Base-by-base conservation (phyloP, 2,797 vertebrate species). In the Ctenopoma multispine region DNA sequence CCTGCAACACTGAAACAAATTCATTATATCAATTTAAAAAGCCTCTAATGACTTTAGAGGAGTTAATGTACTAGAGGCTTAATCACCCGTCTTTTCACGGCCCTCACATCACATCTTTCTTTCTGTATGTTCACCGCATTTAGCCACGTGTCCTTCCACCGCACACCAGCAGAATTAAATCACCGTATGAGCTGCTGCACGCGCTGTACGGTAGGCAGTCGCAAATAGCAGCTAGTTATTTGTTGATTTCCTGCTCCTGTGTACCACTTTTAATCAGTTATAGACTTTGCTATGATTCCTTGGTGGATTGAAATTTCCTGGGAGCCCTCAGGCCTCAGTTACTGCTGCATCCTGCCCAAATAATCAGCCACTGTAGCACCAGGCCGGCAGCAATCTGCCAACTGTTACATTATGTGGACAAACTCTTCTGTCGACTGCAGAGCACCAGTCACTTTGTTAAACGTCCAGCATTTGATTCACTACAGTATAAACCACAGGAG, bases 1-100 rank as follows among this genome's bases (percentile, higher is more conserved):
- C 80, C 91, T 90, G 87, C 72, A 73, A 64, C 80, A 62, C 79
- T 75, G 68, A 71, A 64, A 81, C 82, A 63, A 88, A 90, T 91
- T 80, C 83, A 87, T 89, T 75, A 83, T 67, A 88, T 85, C 34
- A 87, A 88, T 92, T 90, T 75, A 72, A 84, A 83, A 80, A 55
- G 73, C 79, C 78, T 81, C 79, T 80, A 76, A 86, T 85, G 82
- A 79, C 77, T 83, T 70, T 6, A 77, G 77, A 82, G 82, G 72
- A 72, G 71, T 89, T 81, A 82, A 84, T 74, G 79, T 78, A 83
- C 87, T 78, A 73, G 73, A 66, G 80, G 69, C 60, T 75, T 81
- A 83, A 87, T 84, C 51, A 48, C 69, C 79, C 24, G 31, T 31
- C 55, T 74, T 75, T 79, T 59, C 53, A 47, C 49, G 49, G 51